Evolutionary conservation across 2,797 vertebrate species (phyloP).

Genomic region (Myotis pilosus): DNA sequence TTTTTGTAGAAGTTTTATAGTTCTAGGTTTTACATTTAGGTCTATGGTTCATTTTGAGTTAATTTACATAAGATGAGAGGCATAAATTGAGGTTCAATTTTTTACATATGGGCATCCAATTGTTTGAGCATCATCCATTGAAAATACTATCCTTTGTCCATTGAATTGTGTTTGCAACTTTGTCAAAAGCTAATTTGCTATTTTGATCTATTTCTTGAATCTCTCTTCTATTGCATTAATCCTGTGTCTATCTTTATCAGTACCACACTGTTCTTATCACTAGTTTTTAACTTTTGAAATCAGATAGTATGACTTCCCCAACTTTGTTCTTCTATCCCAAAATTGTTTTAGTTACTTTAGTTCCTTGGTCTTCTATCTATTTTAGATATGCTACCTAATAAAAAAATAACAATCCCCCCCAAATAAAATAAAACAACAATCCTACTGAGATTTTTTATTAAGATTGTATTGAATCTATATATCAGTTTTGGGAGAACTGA

Average conservation of each 20-base stretch:
- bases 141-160: neutral
- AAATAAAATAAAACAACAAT: neutral
- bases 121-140: neutral
- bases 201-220: neutral
- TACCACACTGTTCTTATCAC: neutral
- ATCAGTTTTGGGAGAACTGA: neutral
- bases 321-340: neutral
- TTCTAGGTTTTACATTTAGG: slow-evolving; percentile 21
- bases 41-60: neutral
- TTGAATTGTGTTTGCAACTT: neutral
- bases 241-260: neutral
- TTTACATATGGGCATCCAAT: neutral
- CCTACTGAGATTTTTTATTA: neutral
- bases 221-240: neutral
- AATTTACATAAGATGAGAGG: neutral
- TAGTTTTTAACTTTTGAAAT: slow-evolving; percentile 5
- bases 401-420: neutral
- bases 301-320: neutral
- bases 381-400: neutral
- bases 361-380: neutral
- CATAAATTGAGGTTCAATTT: neutral
- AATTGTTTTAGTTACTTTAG: neutral
- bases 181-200: neutral
- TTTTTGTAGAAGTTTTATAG: neutral
- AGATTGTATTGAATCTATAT: neutral